Evolutionary conservation across 2,888 invertebrate genomes (phyloP).

Genomic region (Pollenia amentaria): DNA sequence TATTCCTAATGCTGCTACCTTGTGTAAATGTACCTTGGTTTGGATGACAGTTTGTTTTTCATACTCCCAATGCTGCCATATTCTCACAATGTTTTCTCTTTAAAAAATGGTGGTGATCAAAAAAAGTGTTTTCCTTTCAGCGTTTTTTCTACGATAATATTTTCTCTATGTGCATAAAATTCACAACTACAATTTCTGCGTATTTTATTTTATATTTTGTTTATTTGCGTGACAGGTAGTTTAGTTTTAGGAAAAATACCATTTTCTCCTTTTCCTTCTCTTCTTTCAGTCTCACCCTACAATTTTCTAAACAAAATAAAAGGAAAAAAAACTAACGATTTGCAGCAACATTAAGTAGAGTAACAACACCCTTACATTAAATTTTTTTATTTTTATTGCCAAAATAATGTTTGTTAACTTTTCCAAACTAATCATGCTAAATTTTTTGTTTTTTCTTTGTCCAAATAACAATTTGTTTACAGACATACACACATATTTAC

Average conservation of each 20-base stretch:
- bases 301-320: not conserved
- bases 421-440: constrained; percentile 25
- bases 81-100: not conserved
- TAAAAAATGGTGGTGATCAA: not conserved
- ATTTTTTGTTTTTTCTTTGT: not conserved
- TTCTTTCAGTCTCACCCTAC: no score
- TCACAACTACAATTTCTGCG: constrained; percentile 3
- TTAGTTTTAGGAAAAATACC: constrained; percentile 32
- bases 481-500: not conserved
- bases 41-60: no score
- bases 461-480: not conserved
- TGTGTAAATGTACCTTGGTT: no score
- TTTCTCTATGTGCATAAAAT: constrained; percentile 33
- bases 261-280: not conserved
- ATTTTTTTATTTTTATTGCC: constrained; percentile 24
- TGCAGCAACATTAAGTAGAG: not conserved
- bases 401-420: constrained; percentile 40
- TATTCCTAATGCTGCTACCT: no score
- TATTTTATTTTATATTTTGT: constrained; percentile 13
- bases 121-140: not conserved
- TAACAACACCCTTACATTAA: not conserved
- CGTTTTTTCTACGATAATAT: no score
- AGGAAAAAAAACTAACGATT: not conserved
- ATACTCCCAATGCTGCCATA: not conserved
- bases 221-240: constrained; percentile 53